A percentile compares a stretch with the other conserved stretches of the same genome.
phyloP scores from a whole-genome alignment of 2,797 vertebrate genomes.

The Picus viridis region DNA sequence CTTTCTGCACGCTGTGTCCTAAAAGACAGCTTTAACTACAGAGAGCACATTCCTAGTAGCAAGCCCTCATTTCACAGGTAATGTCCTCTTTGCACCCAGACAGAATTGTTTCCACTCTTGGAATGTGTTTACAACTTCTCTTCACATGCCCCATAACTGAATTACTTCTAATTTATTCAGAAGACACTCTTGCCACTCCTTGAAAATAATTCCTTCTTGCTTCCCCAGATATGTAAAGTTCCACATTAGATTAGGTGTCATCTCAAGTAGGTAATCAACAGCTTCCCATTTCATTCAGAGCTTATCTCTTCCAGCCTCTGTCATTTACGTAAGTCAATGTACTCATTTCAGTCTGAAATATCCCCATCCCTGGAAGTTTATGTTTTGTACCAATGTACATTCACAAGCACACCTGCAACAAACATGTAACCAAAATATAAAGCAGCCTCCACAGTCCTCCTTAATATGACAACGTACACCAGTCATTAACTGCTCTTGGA shows the following conservation, averaged over 20 bases:
- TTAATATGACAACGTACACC: not conserved
- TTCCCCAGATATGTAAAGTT: not conserved
- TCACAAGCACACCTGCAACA: not conserved
- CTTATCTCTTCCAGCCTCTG: not conserved
- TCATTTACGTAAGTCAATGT: not conserved
- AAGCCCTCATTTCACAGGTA: not conserved
- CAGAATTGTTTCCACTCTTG: not conserved
- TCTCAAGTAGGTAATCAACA: not conserved
- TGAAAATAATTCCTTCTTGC: not conserved
- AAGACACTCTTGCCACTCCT: not conserved
- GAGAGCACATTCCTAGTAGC: not conserved
- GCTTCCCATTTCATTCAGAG: not conserved
- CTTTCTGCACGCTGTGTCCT: not conserved
- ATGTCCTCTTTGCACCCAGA: not conserved
- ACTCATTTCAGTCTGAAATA: not conserved
- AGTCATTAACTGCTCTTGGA: not conserved
- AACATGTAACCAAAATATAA: not conserved
- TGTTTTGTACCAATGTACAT: not conserved
- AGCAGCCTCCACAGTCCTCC: not conserved
- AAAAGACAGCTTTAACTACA: not conserved
- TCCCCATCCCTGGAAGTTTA: not conserved
- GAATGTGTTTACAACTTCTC: not conserved
- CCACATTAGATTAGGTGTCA: rapidly evolving
- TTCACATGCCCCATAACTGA: not conserved
- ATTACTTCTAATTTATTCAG: not conserved